phyloP scores from a whole-genome alignment of 2,888 invertebrate genomes.

The Apodemia duryi region DNA sequence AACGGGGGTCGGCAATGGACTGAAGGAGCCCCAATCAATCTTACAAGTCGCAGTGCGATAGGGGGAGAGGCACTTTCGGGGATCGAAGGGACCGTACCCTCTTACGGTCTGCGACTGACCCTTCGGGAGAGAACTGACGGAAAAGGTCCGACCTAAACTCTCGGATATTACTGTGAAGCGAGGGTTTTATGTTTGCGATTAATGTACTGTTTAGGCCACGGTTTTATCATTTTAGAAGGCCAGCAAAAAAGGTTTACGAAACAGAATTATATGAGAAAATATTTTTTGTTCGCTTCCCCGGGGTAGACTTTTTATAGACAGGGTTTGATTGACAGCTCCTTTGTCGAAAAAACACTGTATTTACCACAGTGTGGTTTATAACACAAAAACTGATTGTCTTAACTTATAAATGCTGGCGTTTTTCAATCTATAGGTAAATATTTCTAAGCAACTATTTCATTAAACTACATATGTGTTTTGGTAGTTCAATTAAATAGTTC shows the following conservation, averaged over 20 bases:
- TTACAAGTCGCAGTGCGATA: slow-evolving; percentile 74
- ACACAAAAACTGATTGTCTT: not conserved
- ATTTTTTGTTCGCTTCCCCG: slow-evolving; percentile 43
- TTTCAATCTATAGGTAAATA: not conserved
- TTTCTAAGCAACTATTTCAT: not conserved
- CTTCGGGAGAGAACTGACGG: slow-evolving; percentile 53
- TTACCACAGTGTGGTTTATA: not conserved
- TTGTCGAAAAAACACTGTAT: not conserved
- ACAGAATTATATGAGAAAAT: slow-evolving; percentile 10
- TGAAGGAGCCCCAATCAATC: slow-evolving; percentile 81
- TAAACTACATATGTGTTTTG: no score
- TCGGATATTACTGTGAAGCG: slow-evolving; percentile 35
- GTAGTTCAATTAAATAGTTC: no score
- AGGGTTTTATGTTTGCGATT: slow-evolving; percentile 37
- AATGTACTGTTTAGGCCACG: slow-evolving; percentile 33
- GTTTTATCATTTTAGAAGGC: slow-evolving; percentile 21
- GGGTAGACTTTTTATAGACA: slow-evolving; percentile 27
- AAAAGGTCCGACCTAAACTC: slow-evolving; percentile 67
- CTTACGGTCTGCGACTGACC: slow-evolving; percentile 71
- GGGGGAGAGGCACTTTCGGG: slow-evolving; percentile 48
- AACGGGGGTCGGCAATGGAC: slow-evolving; percentile 73
- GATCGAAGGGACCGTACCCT: slow-evolving; percentile 75
- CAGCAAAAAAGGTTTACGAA: slow-evolving; percentile 32
- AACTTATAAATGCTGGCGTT: not conserved
- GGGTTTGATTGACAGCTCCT: not conserved